These are phyloP conservation scores for Micrasema longulum DNA, from an alignment of 1,140 invertebrate genomes.

Conservation along the genomic window DNA sequence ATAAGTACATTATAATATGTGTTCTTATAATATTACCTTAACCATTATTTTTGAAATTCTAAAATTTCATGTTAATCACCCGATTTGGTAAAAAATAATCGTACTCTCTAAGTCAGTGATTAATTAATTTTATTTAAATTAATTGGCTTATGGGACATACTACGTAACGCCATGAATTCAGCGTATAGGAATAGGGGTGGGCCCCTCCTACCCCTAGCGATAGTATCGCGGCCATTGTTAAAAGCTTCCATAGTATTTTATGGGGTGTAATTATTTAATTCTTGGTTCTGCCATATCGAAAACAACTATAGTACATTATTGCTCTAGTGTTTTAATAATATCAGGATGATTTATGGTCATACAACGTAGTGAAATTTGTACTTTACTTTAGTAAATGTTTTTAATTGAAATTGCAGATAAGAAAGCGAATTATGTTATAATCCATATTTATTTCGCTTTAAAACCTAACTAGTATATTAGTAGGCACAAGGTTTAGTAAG, in stretches of 20 bases:
- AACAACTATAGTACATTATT: conserved; percentile 15
- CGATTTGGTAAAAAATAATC: too few species aligned
- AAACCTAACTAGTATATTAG: too few species aligned
- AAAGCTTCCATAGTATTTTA: conserved; percentile 38
- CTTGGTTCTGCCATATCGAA: conserved; percentile 25
- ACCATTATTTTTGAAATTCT: too few species aligned
- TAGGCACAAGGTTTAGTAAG: too few species aligned
- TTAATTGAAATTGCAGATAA: too few species aligned
- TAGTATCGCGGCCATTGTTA: conserved; percentile 51
- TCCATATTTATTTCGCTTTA: too few species aligned
- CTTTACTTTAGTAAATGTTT: too few species aligned
- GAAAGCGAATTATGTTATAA: too few species aligned
- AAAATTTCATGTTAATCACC: too few species aligned
- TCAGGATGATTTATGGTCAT: conserved; percentile 16
- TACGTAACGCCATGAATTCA: background rate
- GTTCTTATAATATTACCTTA: too few species aligned
- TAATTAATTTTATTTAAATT: background rate
- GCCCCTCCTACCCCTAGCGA: conserved; percentile 29
- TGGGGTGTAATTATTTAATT: conserved; percentile 51
- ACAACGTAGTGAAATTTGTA: background rate
- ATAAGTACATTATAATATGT: too few species aligned
- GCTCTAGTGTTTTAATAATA: conserved; percentile 30
- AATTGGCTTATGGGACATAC: background rate
- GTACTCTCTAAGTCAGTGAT: too few species aligned
- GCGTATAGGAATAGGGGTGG: conserved; percentile 36